Conservation (phyloP, 2,797 vertebrate genomes). For the Rhynchotus rufescens region DNA sequence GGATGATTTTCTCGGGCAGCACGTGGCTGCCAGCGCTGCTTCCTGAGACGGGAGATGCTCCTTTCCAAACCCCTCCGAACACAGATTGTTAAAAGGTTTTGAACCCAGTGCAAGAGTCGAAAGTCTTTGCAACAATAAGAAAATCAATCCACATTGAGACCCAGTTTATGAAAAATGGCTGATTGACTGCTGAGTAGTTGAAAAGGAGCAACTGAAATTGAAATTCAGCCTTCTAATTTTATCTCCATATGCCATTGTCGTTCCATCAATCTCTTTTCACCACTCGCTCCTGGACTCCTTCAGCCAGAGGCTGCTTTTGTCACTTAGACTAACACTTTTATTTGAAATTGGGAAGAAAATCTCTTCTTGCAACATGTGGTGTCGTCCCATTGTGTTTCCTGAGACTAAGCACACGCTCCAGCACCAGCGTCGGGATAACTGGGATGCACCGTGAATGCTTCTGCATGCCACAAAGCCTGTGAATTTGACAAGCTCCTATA, state of each 20-base stretch:
- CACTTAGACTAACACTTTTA: neutral
- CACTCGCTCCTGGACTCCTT: neutral
- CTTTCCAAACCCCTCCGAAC: neutral
- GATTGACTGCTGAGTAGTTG: slow-evolving; percentile 24
- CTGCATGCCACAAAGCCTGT: slow-evolving; percentile 34
- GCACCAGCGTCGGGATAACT: neutral
- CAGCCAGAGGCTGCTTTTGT: neutral
- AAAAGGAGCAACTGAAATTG: neutral
- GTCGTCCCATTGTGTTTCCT: neutral
- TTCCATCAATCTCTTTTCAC: slow-evolving; percentile 58
- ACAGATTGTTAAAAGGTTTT: neutral
- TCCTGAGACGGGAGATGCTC: neutral
- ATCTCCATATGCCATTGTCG: neutral
- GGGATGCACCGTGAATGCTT: neutral
- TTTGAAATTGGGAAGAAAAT: neutral
- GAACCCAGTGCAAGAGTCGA: neutral
- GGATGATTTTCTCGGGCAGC: neutral
- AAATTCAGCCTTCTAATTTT: neutral
- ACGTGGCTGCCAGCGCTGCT: neutral
- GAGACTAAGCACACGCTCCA: neutral
- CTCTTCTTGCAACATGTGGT: neutral
- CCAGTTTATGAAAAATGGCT: neutral
- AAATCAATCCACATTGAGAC: slow-evolving; percentile 35
- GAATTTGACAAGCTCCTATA: slow-evolving; percentile 41
- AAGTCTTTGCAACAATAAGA: slow-evolving; percentile 53